Evolutionary conservation across 2,888 invertebrate species (phyloP), one percentile per base, ranked within the genome.

Genomic region (Trissolcus brochymenae): DNA sequence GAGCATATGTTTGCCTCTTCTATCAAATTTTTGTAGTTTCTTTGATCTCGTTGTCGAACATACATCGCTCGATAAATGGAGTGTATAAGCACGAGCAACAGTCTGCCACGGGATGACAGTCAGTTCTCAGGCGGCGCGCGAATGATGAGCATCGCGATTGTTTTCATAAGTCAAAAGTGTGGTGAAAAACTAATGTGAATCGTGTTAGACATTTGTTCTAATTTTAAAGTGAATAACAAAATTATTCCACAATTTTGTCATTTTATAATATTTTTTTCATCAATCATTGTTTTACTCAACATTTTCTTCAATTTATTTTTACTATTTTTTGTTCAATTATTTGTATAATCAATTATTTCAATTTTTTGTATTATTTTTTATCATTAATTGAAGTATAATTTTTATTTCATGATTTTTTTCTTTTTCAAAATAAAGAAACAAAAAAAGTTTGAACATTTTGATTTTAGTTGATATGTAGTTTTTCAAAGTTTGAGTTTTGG

Each of bases 81-180:
- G 76, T 70, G 74, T 80, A 71, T 73, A 80, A 79, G 83, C 82
- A 82, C 80, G 83, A 85, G 85, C 85, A 84, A 86, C 83, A 85
- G 84, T 82, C 81, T 46, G 77, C 80, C 78, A 81, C 81, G 81
- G 81, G 82, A 82, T 80, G 75, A 76, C 81, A 82, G 83, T 82
- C 86, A 87, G 87, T 87, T 83, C 84, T 73, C 82, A 82, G 80
- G 82, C 84, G 85, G 83, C 86, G 83, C 86, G 87, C 87, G 86
- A 84, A 83, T 84, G 80, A 84, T 76, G 81, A 84, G 81, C 84
- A 85, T 83, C 84, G 81, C 51, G 54, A 17, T 43, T 25, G 40
- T 65, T 13, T 16, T n/a, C 6, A 14, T 9, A 46, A 25, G 2
- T 54, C 59, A 46, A 66, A 65, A 56, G 40, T 55, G 49, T 25